Evolutionary conservation across 2,113 vertebrate genomes (phyloP), one percentile per base, ranked within the genome.

Genomic region (Cephalopterus ornatus): DNA sequence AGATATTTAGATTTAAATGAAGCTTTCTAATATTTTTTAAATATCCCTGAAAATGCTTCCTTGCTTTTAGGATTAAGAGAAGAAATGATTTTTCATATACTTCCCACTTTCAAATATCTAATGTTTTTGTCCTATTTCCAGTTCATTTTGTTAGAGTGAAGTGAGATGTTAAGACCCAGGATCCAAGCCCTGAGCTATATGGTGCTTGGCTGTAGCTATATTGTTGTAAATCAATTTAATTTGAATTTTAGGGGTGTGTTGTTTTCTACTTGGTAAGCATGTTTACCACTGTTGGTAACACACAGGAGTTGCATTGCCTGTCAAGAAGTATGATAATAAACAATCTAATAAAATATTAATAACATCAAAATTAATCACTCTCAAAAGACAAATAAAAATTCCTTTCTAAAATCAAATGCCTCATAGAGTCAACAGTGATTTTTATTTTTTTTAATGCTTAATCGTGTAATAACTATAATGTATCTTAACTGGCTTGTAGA

Each of bases 1-100:
- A 98, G 97, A 97, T 98, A 97, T 97, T 98, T 98, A 98, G 98
- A 98, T 98, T 98, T 98, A 98, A 98, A 98, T 94, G 95, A 97
- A 97, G 93, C 97, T 98, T 98, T 98, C 96, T 97, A 97, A 96
- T 98, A 98, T 98, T 98, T 98, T 98, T 98, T 62, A 97, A 97
- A 91, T 95, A 97, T 98, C 96, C 98, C 97, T 97, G 88, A 95
- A 96, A 97, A 98, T 96, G 96, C 97, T 97, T 98, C 96, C 96
- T 96, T 96, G 96, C 96, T 98, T 98, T 98, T 98, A 98, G 97
- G 97, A 97, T 96, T 97, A 93, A 95, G 97, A 98, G 97, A 98
- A 94, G 97, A 97, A 97, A 84, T 86, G 97, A 97, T 98, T 98
- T 96, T 98, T 98, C 97, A 66, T 98, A 97, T 95, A 93, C 93